phyloP scores from a whole-genome alignment of 2,113 vertebrate species.

The Pionites leucogaster region DNA sequence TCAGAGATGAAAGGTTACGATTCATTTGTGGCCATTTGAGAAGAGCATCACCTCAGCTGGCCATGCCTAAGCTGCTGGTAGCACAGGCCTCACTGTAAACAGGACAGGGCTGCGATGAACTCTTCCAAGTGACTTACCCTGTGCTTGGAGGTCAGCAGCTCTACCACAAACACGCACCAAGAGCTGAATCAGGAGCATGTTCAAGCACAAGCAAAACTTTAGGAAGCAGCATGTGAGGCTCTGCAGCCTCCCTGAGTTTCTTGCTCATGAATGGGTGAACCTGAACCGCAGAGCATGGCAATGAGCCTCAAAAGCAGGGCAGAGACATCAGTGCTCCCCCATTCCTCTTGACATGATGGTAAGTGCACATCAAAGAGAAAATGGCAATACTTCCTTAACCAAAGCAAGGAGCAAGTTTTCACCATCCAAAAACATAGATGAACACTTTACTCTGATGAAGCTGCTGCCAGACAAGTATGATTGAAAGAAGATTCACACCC shows the following conservation, averaged over 20 bases:
- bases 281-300: not conserved
- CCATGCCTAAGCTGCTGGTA: not conserved
- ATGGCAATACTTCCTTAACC: slow-evolving; percentile 10
- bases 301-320: not conserved
- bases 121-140: not conserved
- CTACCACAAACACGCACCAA: not conserved
- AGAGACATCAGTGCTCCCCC: not conserved
- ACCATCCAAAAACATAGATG: not conserved
- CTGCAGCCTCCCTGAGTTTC: rapidly evolving
- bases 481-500: slow-evolving; percentile 53
- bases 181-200: not conserved
- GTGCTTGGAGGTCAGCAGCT: not conserved
- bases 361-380: not conserved
- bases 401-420: slow-evolving; percentile 24
- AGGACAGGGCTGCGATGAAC: not conserved
- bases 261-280: not conserved
- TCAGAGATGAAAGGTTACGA: not conserved
- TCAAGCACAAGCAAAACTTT: not conserved
- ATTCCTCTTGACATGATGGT: not conserved
- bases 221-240: not conserved
- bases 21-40: not conserved
- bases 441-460: slow-evolving; percentile 36
- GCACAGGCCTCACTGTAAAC: not conserved
- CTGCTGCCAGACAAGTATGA: slow-evolving; percentile 19
- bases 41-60: not conserved